Percentiles rank a stretch among this genome's conserved stretches.
Evolutionary conservation across 1,140 invertebrate genomes (phyloP).

Genomic region (Orchesella cincta): DNA sequence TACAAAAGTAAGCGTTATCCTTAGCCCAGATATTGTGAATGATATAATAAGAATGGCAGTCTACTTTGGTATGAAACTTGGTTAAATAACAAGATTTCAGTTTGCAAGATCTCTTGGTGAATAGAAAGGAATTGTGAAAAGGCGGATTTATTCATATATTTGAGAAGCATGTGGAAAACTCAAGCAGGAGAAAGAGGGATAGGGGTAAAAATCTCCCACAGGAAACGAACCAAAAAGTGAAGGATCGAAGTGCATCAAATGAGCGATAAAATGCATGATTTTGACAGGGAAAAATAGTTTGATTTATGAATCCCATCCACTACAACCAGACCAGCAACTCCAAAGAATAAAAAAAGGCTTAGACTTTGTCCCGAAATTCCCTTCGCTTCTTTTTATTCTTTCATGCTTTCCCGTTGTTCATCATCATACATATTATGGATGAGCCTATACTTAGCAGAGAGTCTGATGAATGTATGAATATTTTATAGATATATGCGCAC

Average conservation of each 20-base stretch:
- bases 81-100: no score
- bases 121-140: no score
- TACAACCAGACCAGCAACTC: not conserved
- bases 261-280: conserved; percentile 51
- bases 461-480: not conserved
- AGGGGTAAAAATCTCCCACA: not conserved
- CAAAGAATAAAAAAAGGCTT: not conserved
- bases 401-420: not conserved
- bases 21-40: no score
- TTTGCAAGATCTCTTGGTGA: no score
- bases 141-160: not conserved
- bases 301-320: conserved; percentile 49
- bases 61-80: no score
- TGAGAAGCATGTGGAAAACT: not conserved
- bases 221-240: conserved; percentile 24
- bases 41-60: no score
- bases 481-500: not conserved
- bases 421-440: not conserved
- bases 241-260: conserved; percentile 48
- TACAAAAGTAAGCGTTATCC: no score
- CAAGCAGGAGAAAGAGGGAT: not conserved
- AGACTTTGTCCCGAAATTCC: not conserved
- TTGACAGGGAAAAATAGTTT: conserved; percentile 51
- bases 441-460: not conserved
- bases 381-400: not conserved